Base-by-base conservation (phyloP, 2,888 invertebrate species). In the Tenthredo distinguenda region DNA sequence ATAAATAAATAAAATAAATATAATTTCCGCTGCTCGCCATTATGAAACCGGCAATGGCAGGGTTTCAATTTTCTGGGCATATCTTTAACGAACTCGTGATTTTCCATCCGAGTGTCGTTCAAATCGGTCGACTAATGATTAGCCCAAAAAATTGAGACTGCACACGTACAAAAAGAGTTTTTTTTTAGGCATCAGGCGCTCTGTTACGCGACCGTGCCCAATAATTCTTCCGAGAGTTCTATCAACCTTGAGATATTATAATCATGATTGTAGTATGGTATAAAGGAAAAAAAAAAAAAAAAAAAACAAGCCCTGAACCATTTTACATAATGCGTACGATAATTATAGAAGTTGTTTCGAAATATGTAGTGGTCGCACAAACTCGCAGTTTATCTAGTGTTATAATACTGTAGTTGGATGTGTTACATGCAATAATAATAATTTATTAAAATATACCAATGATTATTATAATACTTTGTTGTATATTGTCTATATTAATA, bases 401-500 rank as follows among this genome's bases (percentile, higher is more conserved):
- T 31, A 65, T 65, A 31, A 65, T 3, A 31, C 18, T 31, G 31
- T 47, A 15, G 18, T 50, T 7, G 12, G 15, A 47, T 50, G 47
- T 77, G 18, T 21, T 26, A 43, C 40, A 47, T 26, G 71, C 43
- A 34, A 34, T 68, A 68, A 62, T 55, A 82, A 83, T 83, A 83
- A 83, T 68, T 83, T 83, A 83, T 83, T 83, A 83, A 68, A 68
- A 83, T 83, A 83, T 83, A 68, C 50, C 31, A 68, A 37, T 43
- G 26, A 34, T 68, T 83, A 47, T 71, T 47, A 34, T 34, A 43
- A 83, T 83, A 83, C 34, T 83, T 83, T 31, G 2, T 71, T 83
- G 43, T 50, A 83, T 83, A 18, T 83, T 47, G 34, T 83, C 71
- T n/a, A 68, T 83, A 68, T 68, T 83, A 68, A 68, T 68, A 79